phyloP scores from a whole-genome alignment of 2,113 vertebrate species.

The Hylia prasina region DNA sequence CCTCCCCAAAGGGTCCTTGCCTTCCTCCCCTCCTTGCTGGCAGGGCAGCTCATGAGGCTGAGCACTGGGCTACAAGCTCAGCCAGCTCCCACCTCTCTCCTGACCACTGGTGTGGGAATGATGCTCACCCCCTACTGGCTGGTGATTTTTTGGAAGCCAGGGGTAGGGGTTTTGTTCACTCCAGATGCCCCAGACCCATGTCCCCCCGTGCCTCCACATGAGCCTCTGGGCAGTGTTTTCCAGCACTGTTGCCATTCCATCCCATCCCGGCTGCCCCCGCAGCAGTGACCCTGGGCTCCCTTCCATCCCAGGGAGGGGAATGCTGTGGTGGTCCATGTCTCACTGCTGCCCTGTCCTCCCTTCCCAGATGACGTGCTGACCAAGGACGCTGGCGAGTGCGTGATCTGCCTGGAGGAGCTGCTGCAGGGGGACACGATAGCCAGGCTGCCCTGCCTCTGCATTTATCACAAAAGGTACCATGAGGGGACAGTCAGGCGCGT shows the following conservation, averaged over 20 bases:
- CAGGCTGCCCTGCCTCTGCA: slow-evolving; percentile 99
- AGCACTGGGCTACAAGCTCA: not conserved
- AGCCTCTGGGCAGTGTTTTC: not conserved
- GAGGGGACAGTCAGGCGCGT: not conserved
- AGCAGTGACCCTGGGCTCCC: not conserved
- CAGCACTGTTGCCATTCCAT: not conserved
- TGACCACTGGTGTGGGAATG: not conserved
- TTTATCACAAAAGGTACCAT: slow-evolving; percentile 97
- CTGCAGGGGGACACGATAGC: slow-evolving; percentile 98
- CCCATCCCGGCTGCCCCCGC: rapidly evolving
- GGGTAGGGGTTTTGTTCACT: not conserved
- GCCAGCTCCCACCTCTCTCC: not conserved
- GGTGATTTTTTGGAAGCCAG: not conserved
- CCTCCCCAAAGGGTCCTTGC: rapidly evolving
- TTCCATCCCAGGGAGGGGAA: not conserved
- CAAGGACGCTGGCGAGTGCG: slow-evolving; percentile 95
- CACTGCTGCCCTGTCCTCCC: not conserved
- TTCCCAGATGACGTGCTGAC: slow-evolving; percentile 92
- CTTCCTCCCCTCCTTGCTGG: not conserved
- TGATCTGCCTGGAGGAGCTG: slow-evolving; percentile 98
- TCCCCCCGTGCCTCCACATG: not conserved
- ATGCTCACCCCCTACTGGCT: not conserved
- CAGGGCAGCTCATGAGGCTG: not conserved
- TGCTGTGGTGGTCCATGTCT: rapidly evolving
- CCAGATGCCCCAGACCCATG: not conserved